Evolutionary conservation across 2,113 vertebrate species (phyloP).

Genomic region (Phylloscopus whistleri): DNA sequence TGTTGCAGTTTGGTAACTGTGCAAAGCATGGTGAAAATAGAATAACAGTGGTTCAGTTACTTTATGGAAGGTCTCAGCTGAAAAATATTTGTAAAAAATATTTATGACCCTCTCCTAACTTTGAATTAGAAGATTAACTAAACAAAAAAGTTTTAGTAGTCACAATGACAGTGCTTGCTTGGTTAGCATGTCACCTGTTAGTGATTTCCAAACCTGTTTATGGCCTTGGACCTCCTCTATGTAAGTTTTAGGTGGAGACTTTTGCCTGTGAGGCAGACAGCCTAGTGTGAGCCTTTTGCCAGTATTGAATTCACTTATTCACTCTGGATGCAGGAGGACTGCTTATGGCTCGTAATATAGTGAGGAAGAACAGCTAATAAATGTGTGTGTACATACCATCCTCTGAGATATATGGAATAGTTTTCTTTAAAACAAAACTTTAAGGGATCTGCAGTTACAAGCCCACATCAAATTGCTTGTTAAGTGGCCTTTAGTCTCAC

Average conservation of each 20-base stretch:
- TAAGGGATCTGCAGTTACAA: background rate
- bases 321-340: background rate
- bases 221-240: background rate
- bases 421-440: background rate
- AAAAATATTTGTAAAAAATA: background rate
- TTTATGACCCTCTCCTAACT: background rate
- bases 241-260: background rate
- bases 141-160: background rate
- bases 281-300: background rate
- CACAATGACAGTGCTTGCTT: background rate
- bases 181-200: background rate
- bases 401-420: background rate
- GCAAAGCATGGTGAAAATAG: background rate
- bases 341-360: background rate
- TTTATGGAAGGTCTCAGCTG: background rate
- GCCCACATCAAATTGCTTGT: background rate
- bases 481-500: background rate
- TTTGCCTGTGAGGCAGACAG: background rate
- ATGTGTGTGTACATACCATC: background rate
- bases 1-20: background rate
- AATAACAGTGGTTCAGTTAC: background rate
- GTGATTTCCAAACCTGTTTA: background rate
- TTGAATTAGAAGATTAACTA: background rate
- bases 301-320: background rate
- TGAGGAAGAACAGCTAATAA: background rate